Conservation (phyloP, 2,113 vertebrate genomes). For the Ciconia stormi region DNA sequence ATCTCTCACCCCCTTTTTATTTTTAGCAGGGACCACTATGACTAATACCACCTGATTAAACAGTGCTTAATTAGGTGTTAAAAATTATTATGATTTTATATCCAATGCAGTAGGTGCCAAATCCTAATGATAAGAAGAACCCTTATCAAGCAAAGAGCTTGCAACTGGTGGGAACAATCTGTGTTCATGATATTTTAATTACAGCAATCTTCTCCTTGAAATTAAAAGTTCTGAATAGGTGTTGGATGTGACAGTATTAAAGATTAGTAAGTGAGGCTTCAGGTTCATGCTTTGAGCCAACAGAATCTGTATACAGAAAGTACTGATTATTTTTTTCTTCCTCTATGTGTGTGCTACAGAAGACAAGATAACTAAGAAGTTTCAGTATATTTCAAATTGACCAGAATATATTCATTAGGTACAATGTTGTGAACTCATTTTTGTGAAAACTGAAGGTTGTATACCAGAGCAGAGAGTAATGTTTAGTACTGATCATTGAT, state of each 20-base stretch:
- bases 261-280: neutral
- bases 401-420: neutral
- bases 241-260: neutral
- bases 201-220: neutral
- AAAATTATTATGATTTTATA: conserved; percentile 18
- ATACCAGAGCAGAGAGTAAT: neutral
- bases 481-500: neutral
- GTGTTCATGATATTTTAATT: neutral
- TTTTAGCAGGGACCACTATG: conserved; percentile 7
- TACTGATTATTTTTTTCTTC: fast-evolving
- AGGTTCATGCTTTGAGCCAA: neutral
- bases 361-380: neutral
- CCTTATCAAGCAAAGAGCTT: neutral
- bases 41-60: conserved; percentile 38
- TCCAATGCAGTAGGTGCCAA: neutral
- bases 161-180: neutral
- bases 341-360: neutral
- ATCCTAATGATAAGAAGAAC: neutral
- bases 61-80: conserved; percentile 24
- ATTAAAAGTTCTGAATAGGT: neutral
- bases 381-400: neutral
- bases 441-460: neutral
- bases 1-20: neutral
- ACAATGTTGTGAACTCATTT: neutral
- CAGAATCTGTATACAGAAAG: neutral